Conservation (phyloP, 2,797 vertebrate species). For the Staurois parvus region DNA sequence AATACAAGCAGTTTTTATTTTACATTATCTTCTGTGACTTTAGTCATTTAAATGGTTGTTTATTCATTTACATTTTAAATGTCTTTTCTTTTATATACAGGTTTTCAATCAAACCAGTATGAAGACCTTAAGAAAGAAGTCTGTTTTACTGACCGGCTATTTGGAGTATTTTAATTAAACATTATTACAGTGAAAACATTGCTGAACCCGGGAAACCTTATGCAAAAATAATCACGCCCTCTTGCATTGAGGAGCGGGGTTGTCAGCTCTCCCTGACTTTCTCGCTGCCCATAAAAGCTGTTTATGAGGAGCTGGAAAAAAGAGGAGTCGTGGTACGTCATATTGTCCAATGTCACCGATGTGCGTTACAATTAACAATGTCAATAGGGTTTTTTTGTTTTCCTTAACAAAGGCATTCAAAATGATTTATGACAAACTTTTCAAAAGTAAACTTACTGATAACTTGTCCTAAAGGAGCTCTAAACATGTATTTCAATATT, state of each 20-base stretch:
- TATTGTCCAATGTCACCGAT: slow-evolving; percentile 2
- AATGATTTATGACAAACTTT: slow-evolving; percentile 18
- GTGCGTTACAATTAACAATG: slow-evolving; percentile 29
- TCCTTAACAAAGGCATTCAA: background rate
- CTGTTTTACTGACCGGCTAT: slow-evolving; percentile 89
- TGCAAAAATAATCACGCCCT: slow-evolving; percentile 86
- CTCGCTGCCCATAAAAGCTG: slow-evolving; percentile 76
- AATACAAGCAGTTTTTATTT: background rate
- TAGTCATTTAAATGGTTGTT: background rate
- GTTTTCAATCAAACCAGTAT: slow-evolving; percentile 87
- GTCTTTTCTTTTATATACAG: slow-evolving; percentile 69
- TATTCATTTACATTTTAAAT: slow-evolving; percentile 15
- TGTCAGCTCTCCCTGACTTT: slow-evolving; percentile 91
- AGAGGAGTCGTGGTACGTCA: slow-evolving; percentile 88
- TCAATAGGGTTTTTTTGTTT: slow-evolving; percentile 7
- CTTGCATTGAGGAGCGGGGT: slow-evolving; percentile 81
- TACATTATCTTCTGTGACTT: background rate
- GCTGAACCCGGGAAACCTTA: slow-evolving; percentile 69
- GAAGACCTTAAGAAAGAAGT: slow-evolving; percentile 87
- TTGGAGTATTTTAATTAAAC: slow-evolving; percentile 88
- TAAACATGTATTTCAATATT: no score
- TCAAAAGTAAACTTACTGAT: background rate
- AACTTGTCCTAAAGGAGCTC: no score
- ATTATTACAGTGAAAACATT: slow-evolving; percentile 75
- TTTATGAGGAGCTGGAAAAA: slow-evolving; percentile 87